Conservation (phyloP, 2,113 vertebrate genomes). For the Arvicanthis niloticus region DNA sequence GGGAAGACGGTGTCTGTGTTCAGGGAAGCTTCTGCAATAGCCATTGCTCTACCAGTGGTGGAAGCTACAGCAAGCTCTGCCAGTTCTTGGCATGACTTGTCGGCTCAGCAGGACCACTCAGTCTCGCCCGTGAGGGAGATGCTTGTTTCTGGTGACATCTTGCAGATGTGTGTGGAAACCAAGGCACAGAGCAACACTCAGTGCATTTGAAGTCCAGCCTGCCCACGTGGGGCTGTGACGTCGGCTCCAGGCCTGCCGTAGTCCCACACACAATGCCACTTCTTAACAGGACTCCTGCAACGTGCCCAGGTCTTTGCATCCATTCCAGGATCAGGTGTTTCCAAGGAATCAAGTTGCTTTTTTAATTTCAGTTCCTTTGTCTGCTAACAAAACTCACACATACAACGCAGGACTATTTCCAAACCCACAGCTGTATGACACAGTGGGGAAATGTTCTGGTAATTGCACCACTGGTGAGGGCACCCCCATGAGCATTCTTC, state of each 20-base stretch:
- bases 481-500: rapidly evolving
- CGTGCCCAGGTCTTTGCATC: neutral
- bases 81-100: neutral
- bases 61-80: too few species aligned
- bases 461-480: rapidly evolving
- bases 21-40: rapidly evolving
- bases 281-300: neutral
- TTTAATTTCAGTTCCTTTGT: neutral
- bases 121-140: neutral
- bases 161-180: neutral
- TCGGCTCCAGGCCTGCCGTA: rapidly evolving
- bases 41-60: rapidly evolving
- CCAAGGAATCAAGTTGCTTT: neutral
- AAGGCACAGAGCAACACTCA: neutral
- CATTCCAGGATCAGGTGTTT: neutral
- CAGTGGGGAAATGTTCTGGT: neutral
- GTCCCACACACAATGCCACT: rapidly evolving
- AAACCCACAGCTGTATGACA: rapidly evolving
- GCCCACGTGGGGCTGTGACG: neutral
- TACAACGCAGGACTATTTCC: neutral
- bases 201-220: neutral
- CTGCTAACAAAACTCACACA: neutral
- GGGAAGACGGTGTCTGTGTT: too few species aligned
- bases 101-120: rapidly evolving
- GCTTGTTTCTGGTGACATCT: neutral